Evolutionary conservation across 2,888 invertebrate species (phyloP).

Genomic region (Zygogramma bicolorata): DNA sequence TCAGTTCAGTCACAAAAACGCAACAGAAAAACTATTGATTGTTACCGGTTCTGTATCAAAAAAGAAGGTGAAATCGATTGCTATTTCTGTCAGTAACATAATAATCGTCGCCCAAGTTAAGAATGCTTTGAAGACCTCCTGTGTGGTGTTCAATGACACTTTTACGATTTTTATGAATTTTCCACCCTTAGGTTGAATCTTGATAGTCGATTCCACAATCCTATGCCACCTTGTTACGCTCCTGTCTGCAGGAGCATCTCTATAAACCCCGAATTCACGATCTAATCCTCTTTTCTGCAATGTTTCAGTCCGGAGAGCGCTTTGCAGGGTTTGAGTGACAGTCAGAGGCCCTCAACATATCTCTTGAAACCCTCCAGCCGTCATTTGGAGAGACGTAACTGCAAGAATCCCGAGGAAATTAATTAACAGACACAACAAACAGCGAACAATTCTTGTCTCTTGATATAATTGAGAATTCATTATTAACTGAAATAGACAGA

Average conservation of each 20-base stretch:
- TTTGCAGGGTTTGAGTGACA: slow-evolving; percentile 37
- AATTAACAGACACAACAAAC: slow-evolving; percentile 34
- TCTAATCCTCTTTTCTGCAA: slow-evolving; percentile 41
- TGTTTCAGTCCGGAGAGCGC: slow-evolving; percentile 33
- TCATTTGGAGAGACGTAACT: slow-evolving; percentile 29
- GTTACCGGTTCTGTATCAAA: too few species aligned
- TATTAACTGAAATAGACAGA: slow-evolving; percentile 25
- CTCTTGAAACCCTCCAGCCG: slow-evolving; percentile 31
- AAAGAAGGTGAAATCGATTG: too few species aligned
- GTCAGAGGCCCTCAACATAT: slow-evolving; percentile 38
- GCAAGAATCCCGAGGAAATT: slow-evolving; percentile 23
- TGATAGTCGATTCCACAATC: too few species aligned
- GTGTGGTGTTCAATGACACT: too few species aligned
- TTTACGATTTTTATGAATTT: too few species aligned
- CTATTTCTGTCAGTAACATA: too few species aligned
- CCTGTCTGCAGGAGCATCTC: slow-evolving; percentile 9
- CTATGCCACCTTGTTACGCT: background rate
- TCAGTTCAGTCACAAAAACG: too few species aligned
- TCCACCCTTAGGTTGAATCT: too few species aligned
- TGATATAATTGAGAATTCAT: slow-evolving; percentile 33
- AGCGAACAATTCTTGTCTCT: slow-evolving; percentile 30
- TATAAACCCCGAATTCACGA: slow-evolving; percentile 28
- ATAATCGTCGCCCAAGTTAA: too few species aligned
- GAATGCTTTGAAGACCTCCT: too few species aligned
- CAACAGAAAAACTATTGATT: too few species aligned